Evolutionary conservation across 2,797 vertebrate genomes (phyloP), one percentile per base, ranked within the genome.

Genomic region (Oreortyx pictus): DNA sequence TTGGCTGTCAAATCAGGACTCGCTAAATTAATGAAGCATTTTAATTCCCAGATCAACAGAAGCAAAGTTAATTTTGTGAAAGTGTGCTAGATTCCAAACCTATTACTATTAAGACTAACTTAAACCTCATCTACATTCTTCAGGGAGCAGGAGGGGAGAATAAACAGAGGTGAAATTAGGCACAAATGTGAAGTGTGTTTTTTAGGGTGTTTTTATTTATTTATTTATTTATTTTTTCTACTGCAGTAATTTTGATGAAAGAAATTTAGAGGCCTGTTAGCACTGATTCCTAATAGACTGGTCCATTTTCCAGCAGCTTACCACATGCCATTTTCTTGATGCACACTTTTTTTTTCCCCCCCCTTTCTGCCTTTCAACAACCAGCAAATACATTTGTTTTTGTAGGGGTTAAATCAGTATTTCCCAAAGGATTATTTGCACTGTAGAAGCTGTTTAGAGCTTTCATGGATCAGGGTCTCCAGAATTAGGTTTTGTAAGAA

Each of bases 1-100:
- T 96, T 95, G 94, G 92, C 94, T 96, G 96, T 96, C 96, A 96
- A 95, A 94, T 89, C 91, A 96, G 94, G 93, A 92, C 96, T 95
- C 24, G 86, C 96, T 95, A 96, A 96, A 96, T 96, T 96, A 96
- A 96, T 95, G 95, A 96, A 95, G 94, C 95, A 96, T 96, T 95
- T 95, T 95, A 96, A 96, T 95, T 96, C 96, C 96, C 95, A 93
- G 80, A 95, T 95, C 96, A 96, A 96, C 95, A 94, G 94, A 95
- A 95, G 94, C 95, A 96, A 96, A 96, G 96, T 95, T 95, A 96
- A 96, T 96, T 96, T 96, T 91, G 94, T 92, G 92, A 83, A 95
- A 96, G 94, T 95, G 95, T 96, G 94, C 94, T 96, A 95, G 94
- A 95, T 96, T 96, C 94, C 80, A 93, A 95, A 93, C 80, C 95